Evolutionary conservation across 92 coral and sea anemone genomes (phyloP), one percentile per base, ranked within the genome.

Genomic region (Siderastrea radians): DNA sequence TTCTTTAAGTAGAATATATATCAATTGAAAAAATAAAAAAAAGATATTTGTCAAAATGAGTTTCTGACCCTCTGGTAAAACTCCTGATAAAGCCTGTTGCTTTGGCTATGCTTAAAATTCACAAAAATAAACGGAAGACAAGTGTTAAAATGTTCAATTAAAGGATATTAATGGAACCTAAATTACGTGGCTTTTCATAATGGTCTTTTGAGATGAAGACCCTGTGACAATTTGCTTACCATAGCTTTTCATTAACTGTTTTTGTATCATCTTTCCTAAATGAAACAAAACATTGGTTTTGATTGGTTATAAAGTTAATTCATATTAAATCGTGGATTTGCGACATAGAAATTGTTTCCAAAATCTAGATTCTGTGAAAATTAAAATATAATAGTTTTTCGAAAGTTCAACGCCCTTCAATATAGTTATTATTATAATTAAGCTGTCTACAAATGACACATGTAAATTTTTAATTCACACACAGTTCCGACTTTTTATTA

Each of bases 401-500:
- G 3, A 81, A 68, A 17, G 76, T 69, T 15, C 51, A 0, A 43
- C 72, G 26, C 44, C 50, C 49, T 78, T 49, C 72, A 63, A 10
- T 50, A 50, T 68, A 7, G 5, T 9, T 72, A 16, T 9, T 6
- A 15, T 16, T 16, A 12, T 69, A 15, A 19, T 49, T 3, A 10
- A n/a, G 14, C 60, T 72, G 79, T 59, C 79, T 57, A 47, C 38
- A 46, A 47, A 6, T 54, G 86, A 43, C 77, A 82, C 49, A 44
- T 54, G 78, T 46, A 57, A 53, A 46, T 48, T 82, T 51, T 15
- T 44, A 68, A 54, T 72, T 58, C 3, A 1, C 71, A 58, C 58
- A n/a, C 47, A 60, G 78, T 19, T 59, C 59, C 60, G 59, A 83
- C 69, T 55, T 81, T 72, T 58, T 53, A 68, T 68, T 68, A 49